Conservation (phyloP, 2,888 invertebrate genomes). For the Anticlea derivata region DNA sequence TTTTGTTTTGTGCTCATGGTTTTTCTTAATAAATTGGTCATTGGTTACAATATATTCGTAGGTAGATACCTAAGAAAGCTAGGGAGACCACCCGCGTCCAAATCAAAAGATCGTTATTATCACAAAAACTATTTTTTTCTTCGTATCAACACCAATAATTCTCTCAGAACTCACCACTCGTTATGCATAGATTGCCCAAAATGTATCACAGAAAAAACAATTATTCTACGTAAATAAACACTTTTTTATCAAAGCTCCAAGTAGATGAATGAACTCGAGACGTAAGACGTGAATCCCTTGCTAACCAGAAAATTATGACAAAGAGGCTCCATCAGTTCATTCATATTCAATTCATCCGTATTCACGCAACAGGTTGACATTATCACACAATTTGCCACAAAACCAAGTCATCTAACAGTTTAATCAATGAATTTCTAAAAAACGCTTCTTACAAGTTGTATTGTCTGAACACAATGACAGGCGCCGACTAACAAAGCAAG, state of each 20-base stretch:
- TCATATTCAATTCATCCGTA: conserved; percentile 54
- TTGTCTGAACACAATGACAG: conserved; percentile 80
- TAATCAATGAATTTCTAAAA: conserved; percentile 82
- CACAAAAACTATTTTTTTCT: no score
- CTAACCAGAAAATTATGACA: conserved; percentile 32
- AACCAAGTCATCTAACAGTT: conserved; percentile 73
- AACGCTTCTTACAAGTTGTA: conserved; percentile 82
- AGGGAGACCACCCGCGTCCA: no score
- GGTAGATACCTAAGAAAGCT: no score
- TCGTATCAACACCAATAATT: no score
- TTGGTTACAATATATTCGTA: no score
- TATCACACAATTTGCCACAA: conserved; percentile 68
- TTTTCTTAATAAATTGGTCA: no score
- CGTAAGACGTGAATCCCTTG: conserved; percentile 18
- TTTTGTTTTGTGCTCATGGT: no score
- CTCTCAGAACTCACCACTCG: no score
- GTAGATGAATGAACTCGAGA: conserved; percentile 17
- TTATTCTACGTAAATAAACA: not conserved
- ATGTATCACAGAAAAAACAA: not conserved
- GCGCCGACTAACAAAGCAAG: conserved; percentile 77
- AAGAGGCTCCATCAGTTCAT: conserved; percentile 50
- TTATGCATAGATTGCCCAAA: no score
- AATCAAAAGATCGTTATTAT: no score
- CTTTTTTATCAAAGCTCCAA: conserved; percentile 2
- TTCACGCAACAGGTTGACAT: conserved; percentile 73